Evolutionary conservation across 2,888 invertebrate genomes (phyloP), one percentile per base, ranked within the genome.

Genomic region (Sipunculus nudus): DNA sequence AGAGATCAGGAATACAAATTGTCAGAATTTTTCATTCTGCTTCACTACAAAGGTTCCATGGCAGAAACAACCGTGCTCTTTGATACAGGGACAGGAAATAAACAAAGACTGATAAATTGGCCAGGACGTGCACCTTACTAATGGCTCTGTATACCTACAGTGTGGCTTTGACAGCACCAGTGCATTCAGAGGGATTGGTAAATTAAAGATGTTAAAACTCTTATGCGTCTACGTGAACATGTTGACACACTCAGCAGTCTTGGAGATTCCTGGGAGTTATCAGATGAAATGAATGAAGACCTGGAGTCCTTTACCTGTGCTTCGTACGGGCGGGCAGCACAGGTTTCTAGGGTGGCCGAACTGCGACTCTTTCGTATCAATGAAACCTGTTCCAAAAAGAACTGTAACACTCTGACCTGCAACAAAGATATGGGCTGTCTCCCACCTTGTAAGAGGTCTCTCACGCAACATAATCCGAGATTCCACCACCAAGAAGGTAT

Each of bases 151-250:
- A 65, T 56, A 52, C 61, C 2, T 62, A 43, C 59, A 41, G 40
- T n/a, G n/a, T 23, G 43, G 54, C 8, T 64, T 54, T 53, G 59
- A 58, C 32, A 21, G 56, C 3, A 63, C 61, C 1, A 62, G 65
- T 45, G 59, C 59, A 3, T 59, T 61, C 32, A 60, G 49, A 26
- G 60, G 60, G 19, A 56, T 41, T 23, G 48, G 63, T 1, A 54
- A 60, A 35, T 41, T 50, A 21, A 52, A n/a, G 52, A 50, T 32
- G 39, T 59, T 28, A 59, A 57, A 43, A 39, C n/a, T 19, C 31
- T 35, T 10, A 13, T 16, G 16, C 38, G 16, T 13, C 10, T 13
- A 13, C 38, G 10, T 16, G 16, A 13, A 35, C 16, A 35, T 35
- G 10, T 13, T 35, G 10, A 10, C 38, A 35, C 16, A 35, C 16